These are phyloP conservation scores for Callyntrura guangdongensis DNA, from an alignment of 2,888 invertebrate genomes.

Conservation along the genomic window DNA sequence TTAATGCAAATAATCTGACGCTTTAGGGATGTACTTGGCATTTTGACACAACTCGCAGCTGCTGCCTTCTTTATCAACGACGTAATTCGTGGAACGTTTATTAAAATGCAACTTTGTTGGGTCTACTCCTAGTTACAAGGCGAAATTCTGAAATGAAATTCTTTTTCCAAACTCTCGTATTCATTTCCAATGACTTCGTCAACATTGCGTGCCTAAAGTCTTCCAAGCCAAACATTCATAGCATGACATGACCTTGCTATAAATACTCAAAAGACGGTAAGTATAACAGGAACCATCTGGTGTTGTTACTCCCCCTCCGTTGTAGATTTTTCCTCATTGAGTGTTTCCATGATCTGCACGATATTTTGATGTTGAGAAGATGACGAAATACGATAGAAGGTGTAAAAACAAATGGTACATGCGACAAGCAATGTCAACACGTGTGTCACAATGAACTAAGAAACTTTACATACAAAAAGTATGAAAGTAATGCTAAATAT, in stretches of 20 bases:
- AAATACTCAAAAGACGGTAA: neutral
- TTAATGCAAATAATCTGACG: neutral
- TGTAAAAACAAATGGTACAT: neutral
- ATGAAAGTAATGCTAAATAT: too few relatives aligned
- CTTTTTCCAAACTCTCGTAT: too few relatives aligned
- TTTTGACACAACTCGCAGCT: slow-evolving; percentile 65
- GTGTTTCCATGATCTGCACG: neutral
- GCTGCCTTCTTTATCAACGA: slow-evolving; percentile 28
- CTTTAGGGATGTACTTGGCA: slow-evolving; percentile 55
- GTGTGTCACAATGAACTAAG: too few relatives aligned
- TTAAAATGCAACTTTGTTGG: slow-evolving; percentile 15
- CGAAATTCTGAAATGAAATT: too few relatives aligned
- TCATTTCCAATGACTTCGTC: neutral
- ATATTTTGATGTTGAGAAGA: slow-evolving; percentile 1
- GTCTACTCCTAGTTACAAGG: neutral
- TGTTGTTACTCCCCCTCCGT: neutral
- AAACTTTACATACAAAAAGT: too few relatives aligned
- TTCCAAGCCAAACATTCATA: neutral
- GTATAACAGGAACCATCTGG: slow-evolving; percentile 17
- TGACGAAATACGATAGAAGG: neutral
- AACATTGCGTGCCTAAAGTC: neutral
- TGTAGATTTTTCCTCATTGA: neutral
- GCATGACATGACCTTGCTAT: slow-evolving; percentile 29
- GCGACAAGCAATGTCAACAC: neutral
- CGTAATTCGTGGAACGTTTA: neutral